Evolutionary conservation across 2,888 invertebrate genomes (phyloP).

Genomic region (Deroplatys truncata): DNA sequence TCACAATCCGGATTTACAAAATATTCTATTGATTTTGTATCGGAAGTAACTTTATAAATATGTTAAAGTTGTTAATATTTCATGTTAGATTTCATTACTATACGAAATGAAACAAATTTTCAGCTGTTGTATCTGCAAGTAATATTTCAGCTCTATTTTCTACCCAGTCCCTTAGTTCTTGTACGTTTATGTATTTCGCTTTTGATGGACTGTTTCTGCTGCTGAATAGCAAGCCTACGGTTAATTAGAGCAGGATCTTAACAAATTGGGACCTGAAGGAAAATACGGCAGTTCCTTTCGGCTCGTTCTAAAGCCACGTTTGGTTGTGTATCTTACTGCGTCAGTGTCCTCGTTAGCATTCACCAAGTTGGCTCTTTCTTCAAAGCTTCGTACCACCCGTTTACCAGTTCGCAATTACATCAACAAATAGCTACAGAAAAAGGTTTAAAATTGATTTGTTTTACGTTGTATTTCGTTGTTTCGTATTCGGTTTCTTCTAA

Average conservation of each 20-base stretch:
- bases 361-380: neutral
- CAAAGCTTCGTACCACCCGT: neutral
- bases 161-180: neutral
- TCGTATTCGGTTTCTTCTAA: no score
- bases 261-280: neutral
- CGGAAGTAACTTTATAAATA: no score
- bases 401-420: neutral
- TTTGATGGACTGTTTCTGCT: neutral
- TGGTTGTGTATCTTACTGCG: neutral
- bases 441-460: neutral
- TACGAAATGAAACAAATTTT: no score
- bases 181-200: neutral
- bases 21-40: no score
- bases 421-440: neutral
- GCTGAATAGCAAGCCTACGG: neutral
- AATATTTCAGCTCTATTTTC: no score
- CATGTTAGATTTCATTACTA: no score
- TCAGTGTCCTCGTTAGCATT: neutral
- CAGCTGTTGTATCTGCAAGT: no score
- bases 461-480: no score
- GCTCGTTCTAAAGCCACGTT: neutral
- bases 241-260: neutral
- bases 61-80: no score
- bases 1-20: no score
- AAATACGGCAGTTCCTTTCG: neutral